A percentile compares a stretch with the other conserved stretches of the same genome.
These are phyloP conservation scores for Peucedramus taeniatus DNA, from an alignment of 2,113 vertebrate species.

Conservation along the genomic window DNA sequence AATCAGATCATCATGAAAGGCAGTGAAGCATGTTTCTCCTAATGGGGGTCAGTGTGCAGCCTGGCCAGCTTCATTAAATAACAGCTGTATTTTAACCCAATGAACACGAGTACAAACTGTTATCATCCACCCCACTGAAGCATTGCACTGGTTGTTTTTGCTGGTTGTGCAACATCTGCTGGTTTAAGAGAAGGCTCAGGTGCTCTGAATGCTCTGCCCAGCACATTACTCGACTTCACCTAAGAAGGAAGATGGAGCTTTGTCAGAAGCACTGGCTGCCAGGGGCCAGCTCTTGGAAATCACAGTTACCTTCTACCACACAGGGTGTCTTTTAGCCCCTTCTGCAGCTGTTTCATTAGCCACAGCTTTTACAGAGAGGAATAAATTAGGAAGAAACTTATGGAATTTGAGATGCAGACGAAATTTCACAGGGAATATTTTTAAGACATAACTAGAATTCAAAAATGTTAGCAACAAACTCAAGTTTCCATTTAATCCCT, in stretches of 20 bases:
- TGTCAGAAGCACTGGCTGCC: not conserved
- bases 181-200: not conserved
- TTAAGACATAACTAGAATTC: not conserved
- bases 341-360: not conserved
- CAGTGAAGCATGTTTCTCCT: not conserved
- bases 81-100: not conserved
- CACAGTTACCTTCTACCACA: not conserved
- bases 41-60: not conserved
- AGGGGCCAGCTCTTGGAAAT: not conserved
- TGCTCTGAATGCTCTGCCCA: not conserved
- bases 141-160: rapidly evolving
- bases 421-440: not conserved
- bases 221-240: not conserved
- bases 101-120: not conserved
- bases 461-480: not conserved
- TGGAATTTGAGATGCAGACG: not conserved
- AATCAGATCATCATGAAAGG: not conserved
- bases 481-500: not conserved
- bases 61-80: not conserved
- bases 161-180: not conserved
- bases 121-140: not conserved
- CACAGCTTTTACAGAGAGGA: not conserved
- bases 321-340: not conserved
- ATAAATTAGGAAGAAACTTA: not conserved
- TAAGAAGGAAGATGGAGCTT: not conserved